Base-by-base conservation (phyloP, 2,797 vertebrate genomes). In the Enteromius argenteus region DNA sequence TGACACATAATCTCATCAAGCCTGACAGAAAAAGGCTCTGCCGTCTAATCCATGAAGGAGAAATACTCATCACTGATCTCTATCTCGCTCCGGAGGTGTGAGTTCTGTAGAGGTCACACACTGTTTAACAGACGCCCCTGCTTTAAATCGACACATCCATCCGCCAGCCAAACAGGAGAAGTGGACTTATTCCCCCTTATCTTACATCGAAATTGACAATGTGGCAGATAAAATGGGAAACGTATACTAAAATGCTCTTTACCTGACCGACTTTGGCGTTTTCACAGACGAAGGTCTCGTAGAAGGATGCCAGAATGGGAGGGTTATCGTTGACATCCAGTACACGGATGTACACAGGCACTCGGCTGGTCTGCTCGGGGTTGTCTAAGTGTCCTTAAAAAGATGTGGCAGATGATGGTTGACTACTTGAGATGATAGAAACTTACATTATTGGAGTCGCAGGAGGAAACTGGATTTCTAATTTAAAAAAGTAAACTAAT, bases 261-360 rank as follows among this genome's bases (percentile, higher is more conserved):
- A 99, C 98, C 97, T 98, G 97, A 35, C 97, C 96, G 37, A 94
- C 93, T 91, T 96, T 98, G 69, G 96, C 96, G 73, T 95, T 97
- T 94, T 99, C 98, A 86, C 98, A 99, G 90, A 99, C 97, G 49
- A 95, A 97, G 9, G 97, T 97, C 91, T 98, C 97, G 0, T 99
- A 99, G 84, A 96, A 91, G 71, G 95, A 92, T 79, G 96, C 95
- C 80, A 99, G 97, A 64, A 95, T 94, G 7, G 98, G 98, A 39
- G 97, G 96, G 0, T 99, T 99, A 95, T 99, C 98, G 79, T 99
- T 99, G 91, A 99, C 94, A 88, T 98, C 98, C 86, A 98, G 93
- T 88, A 98, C 91, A 84, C 94, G 96, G 92, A 99, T 96, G 90
- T 95, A 96, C 39, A 98, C 95, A 0, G 94, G 94, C 60, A 97